phyloP scores from a whole-genome alignment of 2,113 vertebrate species.

The Thunnus thynnus region DNA sequence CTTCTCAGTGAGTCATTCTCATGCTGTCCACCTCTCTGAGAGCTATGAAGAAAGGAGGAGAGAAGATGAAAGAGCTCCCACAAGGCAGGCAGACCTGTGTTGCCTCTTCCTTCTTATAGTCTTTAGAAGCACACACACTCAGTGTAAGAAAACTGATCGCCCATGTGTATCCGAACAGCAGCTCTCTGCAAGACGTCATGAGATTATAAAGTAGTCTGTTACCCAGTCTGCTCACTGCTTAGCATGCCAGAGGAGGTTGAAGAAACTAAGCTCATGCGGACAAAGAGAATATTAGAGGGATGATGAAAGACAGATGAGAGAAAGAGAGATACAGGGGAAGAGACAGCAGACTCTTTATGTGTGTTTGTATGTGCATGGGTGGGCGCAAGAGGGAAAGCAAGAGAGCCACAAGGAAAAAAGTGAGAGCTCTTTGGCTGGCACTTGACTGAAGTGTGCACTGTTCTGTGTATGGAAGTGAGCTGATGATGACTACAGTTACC shows the following conservation, averaged over 20 bases:
- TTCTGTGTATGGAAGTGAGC: constrained; percentile 54
- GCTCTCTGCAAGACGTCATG: constrained; percentile 26
- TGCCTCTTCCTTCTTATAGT: constrained; percentile 33
- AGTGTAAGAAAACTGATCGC: constrained; percentile 24
- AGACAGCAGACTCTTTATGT: background rate
- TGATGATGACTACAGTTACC: constrained; percentile 55
- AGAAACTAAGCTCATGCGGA: constrained; percentile 27
- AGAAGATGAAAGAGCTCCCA: constrained; percentile 51
- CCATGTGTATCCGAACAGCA: constrained; percentile 31
- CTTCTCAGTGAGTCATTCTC: constrained; percentile 64
- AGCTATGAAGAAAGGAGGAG: constrained; percentile 31
- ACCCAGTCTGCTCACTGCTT: constrained; percentile 36
- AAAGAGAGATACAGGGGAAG: background rate
- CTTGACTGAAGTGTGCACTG: constrained; percentile 62
- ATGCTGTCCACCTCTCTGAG: constrained; percentile 48
- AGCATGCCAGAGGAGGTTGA: constrained; percentile 9
- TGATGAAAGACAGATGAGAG: constrained; percentile 25
- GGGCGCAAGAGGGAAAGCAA: background rate
- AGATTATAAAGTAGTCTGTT: constrained; percentile 56
- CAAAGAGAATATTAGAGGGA: constrained; percentile 27
- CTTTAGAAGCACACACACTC: constrained; percentile 33
- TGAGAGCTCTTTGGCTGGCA: constrained; percentile 54
- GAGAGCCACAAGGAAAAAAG: constrained; percentile 29
- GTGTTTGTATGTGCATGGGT: constrained; percentile 18
- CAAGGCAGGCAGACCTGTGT: constrained; percentile 33